phyloP scores from a whole-genome alignment of 2,113 vertebrate species.

The Protobothrops flavoviridis region DNA sequence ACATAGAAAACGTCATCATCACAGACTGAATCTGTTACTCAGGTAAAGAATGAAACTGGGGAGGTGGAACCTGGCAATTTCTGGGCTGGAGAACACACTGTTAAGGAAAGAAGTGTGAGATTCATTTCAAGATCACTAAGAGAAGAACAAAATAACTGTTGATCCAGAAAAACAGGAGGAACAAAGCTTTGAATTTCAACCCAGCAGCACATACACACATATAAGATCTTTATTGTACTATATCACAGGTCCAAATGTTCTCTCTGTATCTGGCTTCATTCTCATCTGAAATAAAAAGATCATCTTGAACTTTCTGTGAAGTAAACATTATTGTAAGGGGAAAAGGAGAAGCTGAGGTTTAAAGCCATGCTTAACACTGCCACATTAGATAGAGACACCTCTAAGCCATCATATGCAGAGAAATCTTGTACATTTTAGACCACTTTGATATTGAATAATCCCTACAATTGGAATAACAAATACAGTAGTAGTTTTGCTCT shows the following conservation, averaged over 20 bases:
- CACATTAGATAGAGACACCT: neutral
- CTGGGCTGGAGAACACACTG: neutral
- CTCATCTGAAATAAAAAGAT: neutral
- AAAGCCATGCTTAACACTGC: neutral
- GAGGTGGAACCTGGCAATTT: neutral
- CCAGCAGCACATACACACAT: neutral
- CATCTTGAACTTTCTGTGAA: neutral
- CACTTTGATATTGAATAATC: neutral
- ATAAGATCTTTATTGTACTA: neutral
- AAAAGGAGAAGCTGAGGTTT: neutral
- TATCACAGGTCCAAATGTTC: neutral
- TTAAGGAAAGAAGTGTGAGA: neutral
- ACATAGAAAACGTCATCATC: neutral
- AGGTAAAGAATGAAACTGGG: neutral
- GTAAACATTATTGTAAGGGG: neutral
- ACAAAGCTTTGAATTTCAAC: neutral
- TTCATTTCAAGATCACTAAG: neutral
- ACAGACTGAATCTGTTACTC: neutral
- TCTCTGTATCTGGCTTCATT: neutral
- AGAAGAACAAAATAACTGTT: neutral
- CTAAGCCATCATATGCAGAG: neutral
- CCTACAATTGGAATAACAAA: neutral
- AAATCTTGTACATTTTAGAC: neutral
- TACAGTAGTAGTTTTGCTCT: neutral
- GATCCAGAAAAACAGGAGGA: neutral